phyloP scores from a whole-genome alignment of 2,113 vertebrate species.

The Donacobius atricapilla region DNA sequence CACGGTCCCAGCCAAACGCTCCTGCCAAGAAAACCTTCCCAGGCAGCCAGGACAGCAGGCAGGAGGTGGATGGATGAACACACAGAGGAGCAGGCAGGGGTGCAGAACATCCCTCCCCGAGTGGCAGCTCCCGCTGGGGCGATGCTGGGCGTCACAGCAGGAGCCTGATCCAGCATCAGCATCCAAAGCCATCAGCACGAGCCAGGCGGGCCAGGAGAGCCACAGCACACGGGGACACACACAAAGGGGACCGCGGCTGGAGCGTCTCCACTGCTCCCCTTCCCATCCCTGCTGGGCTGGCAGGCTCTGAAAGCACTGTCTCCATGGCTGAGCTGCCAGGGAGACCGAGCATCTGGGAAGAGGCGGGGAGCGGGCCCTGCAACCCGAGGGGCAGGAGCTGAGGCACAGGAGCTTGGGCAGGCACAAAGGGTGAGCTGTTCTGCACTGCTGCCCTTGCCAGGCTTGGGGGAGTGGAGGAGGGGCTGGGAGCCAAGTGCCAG shows the following conservation, averaged over 20 bases:
- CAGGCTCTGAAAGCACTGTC: conserved; percentile 41
- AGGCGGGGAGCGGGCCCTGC: neutral
- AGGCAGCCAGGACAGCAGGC: neutral
- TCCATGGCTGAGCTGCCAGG: conserved; percentile 32
- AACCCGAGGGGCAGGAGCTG: neutral
- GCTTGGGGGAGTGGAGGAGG: neutral
- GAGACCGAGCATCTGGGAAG: conserved; percentile 7
- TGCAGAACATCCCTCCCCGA: neutral
- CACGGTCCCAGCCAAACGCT: accelerated
- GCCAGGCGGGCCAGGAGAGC: neutral
- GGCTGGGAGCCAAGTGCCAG: neutral
- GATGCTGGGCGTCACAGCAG: accelerated
- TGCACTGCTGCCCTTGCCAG: conserved; percentile 10
- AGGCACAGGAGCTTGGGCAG: neutral
- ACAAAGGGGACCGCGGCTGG: neutral
- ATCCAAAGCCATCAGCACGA: neutral
- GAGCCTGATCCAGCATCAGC: neutral
- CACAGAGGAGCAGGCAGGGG: neutral
- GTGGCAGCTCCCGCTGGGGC: neutral
- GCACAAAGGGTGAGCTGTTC: conserved; percentile 66
- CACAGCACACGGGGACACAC: neutral
- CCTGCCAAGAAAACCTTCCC: neutral
- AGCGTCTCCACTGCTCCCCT: neutral
- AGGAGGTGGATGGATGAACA: neutral
- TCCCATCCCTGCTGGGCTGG: neutral